Base-by-base conservation (phyloP, 1,140 invertebrate genomes). In the Ceratosolen solmsi region DNA sequence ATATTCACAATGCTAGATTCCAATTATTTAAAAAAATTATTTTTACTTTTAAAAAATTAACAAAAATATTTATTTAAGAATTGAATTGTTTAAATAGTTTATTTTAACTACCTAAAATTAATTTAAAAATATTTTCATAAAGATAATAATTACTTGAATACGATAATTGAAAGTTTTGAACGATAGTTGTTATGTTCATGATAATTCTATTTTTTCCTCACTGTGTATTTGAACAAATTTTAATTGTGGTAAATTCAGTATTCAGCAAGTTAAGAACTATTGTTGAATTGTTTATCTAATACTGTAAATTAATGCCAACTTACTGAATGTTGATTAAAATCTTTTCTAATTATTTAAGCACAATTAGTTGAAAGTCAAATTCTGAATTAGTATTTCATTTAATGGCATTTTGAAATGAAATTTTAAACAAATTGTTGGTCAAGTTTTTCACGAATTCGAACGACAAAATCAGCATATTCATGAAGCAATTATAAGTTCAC, bases 401-500 rank as follows among this genome's bases (percentile, higher is more conserved):
- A 9, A n/a, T 68, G 22, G 30, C 60, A 68, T 38, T 68, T 68
- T n/a, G 7, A 36, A 33, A 20, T n/a, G 27, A 36, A 68, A 33
- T 36, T 5, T 5, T n/a, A n/a, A 11, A 68, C 38, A 38, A 38
- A 68, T 22, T 68, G 33, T 1, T 65, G 30, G 0, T 36, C 60
- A 7, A 65, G 3, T 22, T 65, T 1, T 17, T 36, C 0, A 36
- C 15, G 13, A 65, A 65, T 36, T 65, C 30, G 36, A 20, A 17
- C 1, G 17, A 4, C 9, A 65, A 36, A 36, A 2, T 22, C n/a
- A 33, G 9, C 33, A 38, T 80, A 74, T 63, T 22, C 33, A 63
- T 49, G 54, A 68, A 72, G 46, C n/a, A 83, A 38, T 78, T 25
- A 17, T 38, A 25, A 63, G 68, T 70, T 65, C 33, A 81, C 51